These are phyloP conservation scores for Mesoclemmys tuberculata DNA, from an alignment of 2,113 vertebrate genomes.

Conservation along the genomic window DNA sequence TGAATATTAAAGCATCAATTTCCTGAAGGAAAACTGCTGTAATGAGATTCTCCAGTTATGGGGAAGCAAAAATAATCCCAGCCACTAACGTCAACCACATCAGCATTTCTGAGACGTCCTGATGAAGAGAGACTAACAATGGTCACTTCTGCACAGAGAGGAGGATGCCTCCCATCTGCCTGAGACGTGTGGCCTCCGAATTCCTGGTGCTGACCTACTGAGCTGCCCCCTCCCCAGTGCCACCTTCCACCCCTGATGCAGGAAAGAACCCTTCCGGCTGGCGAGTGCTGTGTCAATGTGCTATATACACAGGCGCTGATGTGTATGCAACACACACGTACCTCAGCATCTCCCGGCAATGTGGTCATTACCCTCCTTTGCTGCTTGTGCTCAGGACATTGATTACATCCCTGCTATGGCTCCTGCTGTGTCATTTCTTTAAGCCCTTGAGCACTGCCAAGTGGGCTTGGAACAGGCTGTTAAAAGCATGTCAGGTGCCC, in stretches of 20 bases:
- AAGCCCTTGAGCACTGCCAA: neutral
- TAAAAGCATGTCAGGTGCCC: neutral
- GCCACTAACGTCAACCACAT: constrained; percentile 24
- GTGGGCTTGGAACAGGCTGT: neutral
- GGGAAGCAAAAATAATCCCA: constrained; percentile 44
- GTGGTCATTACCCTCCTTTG: neutral
- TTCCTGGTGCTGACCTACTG: neutral
- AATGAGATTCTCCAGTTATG: constrained; percentile 77
- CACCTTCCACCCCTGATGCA: neutral
- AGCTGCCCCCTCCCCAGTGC: rapidly evolving
- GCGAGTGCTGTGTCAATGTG: neutral
- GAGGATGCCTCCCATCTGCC: neutral
- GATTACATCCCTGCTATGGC: rapidly evolving
- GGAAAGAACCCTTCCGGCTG: neutral
- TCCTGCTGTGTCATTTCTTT: neutral
- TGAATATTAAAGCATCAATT: constrained; percentile 78
- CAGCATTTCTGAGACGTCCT: constrained; percentile 20
- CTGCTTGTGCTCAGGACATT: neutral
- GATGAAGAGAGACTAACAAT: neutral
- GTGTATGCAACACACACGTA: rapidly evolving
- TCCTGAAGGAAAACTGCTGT: constrained; percentile 76
- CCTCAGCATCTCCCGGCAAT: neutral
- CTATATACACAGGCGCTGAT: rapidly evolving
- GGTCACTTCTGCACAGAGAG: neutral
- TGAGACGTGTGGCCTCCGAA: neutral